Percentiles rank a stretch among this genome's conserved stretches.
phyloP scores from a whole-genome alignment of 92 coral and sea anemone genomes.

The Epizoanthus illoricatus region DNA sequence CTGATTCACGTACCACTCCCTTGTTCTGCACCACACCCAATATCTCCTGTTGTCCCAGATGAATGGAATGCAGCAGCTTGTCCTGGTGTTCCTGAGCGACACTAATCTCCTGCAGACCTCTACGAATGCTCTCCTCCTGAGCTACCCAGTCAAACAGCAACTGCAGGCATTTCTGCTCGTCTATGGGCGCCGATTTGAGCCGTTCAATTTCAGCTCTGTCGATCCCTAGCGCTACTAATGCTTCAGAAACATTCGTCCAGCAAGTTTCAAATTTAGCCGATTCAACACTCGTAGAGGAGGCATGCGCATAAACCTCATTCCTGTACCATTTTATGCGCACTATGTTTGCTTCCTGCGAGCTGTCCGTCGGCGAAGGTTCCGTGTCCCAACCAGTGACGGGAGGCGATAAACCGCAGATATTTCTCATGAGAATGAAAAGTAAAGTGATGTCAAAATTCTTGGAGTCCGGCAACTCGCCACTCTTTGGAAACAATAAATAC shows the following conservation, averaged over 20 bases:
- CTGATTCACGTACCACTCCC: not conserved
- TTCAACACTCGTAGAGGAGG: slow-evolving; percentile 17
- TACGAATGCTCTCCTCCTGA: not conserved
- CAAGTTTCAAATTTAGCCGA: not conserved
- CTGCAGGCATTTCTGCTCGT: slow-evolving; percentile 7
- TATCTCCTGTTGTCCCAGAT: slow-evolving; percentile 3
- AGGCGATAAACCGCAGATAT: slow-evolving; percentile 3
- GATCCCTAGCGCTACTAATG: slow-evolving; percentile 15
- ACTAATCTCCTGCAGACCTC: not conserved
- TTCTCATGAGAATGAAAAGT: slow-evolving; percentile 24
- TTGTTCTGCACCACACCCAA: not conserved
- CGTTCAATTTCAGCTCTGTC: slow-evolving; percentile 24
- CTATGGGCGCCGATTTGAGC: slow-evolving; percentile 11
- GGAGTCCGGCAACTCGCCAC: slow-evolving; percentile 2
- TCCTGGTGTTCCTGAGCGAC: not conserved
- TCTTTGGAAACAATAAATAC: slow-evolving; percentile 17
- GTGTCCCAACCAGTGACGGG: slow-evolving; percentile 8
- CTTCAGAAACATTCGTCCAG: slow-evolving; percentile 11
- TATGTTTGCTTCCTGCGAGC: slow-evolving; percentile 16
- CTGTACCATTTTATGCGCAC: slow-evolving; percentile 25
- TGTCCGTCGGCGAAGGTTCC: not conserved
- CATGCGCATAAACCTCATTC: slow-evolving; percentile 29
- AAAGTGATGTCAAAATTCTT: slow-evolving; percentile 10
- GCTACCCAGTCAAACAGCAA: slow-evolving; percentile 24
- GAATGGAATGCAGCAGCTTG: not conserved